phyloP scores from a whole-genome alignment of 1,140 invertebrate genomes.

The Zaprionus camerounensis region DNA sequence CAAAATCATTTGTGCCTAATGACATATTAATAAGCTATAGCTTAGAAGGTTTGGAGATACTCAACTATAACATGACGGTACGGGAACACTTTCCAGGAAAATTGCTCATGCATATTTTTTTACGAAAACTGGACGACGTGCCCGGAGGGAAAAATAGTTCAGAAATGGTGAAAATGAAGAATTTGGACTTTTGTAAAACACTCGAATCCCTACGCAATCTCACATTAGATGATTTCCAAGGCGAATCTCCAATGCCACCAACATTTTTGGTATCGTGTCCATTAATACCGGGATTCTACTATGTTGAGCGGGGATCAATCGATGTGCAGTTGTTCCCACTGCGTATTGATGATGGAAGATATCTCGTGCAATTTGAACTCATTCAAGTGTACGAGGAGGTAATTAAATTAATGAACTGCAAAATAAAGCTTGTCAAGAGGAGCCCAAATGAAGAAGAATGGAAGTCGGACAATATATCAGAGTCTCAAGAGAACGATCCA shows the following conservation, averaged over 20 bases:
- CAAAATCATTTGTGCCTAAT: constrained; percentile 66
- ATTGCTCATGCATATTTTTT: constrained; percentile 61
- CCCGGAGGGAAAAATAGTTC: constrained; percentile 35
- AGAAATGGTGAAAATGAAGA: constrained; percentile 58
- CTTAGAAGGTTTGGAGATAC: constrained; percentile 32
- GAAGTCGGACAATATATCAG: background rate
- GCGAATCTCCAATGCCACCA: constrained; percentile 47
- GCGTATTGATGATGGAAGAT: constrained; percentile 56
- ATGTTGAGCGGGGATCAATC: constrained; percentile 20
- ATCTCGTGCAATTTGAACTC: constrained; percentile 55
- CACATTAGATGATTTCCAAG: constrained; percentile 32
- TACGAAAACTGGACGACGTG: constrained; percentile 46
- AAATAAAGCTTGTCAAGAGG: constrained; percentile 49
- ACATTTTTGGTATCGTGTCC: constrained; percentile 67
- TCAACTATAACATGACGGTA: constrained; percentile 59
- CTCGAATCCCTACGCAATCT: constrained; percentile 61
- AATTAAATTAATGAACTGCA: constrained; percentile 49
- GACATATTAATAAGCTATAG: constrained; percentile 43
- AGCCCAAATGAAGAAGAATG: background rate
- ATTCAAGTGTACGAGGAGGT: constrained; percentile 73
- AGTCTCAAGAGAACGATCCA: background rate
- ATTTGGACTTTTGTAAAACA: constrained; percentile 60
- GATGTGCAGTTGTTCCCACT: constrained; percentile 39
- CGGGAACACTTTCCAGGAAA: constrained; percentile 62
- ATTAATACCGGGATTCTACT: constrained; percentile 64